phyloP scores from a whole-genome alignment of 2,888 invertebrate genomes.

The Leucozona laternaria region DNA sequence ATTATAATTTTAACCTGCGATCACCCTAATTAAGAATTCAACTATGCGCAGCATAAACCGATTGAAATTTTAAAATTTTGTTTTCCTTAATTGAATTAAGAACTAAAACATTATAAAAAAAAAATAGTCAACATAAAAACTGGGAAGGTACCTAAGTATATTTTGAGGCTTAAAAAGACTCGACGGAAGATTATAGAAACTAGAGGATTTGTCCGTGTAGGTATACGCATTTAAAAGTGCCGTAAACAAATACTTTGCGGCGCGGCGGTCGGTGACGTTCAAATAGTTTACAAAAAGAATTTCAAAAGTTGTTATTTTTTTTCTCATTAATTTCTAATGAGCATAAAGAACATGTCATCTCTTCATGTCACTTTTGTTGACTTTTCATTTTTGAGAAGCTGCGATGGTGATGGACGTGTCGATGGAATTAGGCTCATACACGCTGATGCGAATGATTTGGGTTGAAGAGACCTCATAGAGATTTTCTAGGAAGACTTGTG shows the following conservation, averaged over 20 bases:
- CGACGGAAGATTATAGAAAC: neutral
- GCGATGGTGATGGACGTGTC: conserved; percentile 51
- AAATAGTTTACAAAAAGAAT: neutral
- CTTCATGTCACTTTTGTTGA: conserved; percentile 27
- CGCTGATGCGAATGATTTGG: conserved; percentile 11
- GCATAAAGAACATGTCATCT: conserved; percentile 49
- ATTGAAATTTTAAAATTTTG: neutral
- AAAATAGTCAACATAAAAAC: neutral
- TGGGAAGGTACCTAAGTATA: neutral
- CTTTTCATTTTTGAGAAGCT: conserved; percentile 33
- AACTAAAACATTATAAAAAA: conserved; percentile 5
- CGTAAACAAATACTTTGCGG: conserved; percentile 11
- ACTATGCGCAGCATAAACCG: neutral
- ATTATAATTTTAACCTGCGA: neutral
- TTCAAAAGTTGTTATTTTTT: neutral
- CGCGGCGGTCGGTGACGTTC: neutral
- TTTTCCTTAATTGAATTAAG: conserved; percentile 20
- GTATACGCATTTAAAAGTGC: neutral
- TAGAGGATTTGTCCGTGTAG: no score
- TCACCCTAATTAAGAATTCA: conserved; percentile 13
- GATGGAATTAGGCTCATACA: conserved; percentile 47
- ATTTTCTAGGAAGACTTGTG: conserved; percentile 1
- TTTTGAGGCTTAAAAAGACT: neutral
- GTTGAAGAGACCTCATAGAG: conserved; percentile 3
- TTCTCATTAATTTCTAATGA: neutral